phyloP scores from a whole-genome alignment of 2,113 vertebrate genomes.

The Gambusia affinis region DNA sequence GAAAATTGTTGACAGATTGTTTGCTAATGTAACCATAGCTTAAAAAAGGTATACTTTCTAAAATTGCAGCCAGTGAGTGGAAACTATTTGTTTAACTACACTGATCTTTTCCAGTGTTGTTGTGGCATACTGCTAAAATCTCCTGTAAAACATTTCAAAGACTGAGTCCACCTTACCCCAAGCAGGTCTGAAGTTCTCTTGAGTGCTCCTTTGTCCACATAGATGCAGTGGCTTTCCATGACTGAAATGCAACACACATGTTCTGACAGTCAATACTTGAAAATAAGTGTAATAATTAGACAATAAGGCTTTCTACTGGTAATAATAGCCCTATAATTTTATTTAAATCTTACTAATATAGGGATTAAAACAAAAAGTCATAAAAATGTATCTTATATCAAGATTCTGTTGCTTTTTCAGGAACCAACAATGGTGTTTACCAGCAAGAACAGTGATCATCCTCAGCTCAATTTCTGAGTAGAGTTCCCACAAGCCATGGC shows the following conservation, averaged over 20 bases:
- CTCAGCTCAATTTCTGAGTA: conserved; percentile 87
- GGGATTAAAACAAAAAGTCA: neutral
- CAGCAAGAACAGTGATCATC: conserved; percentile 90
- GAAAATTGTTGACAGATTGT: neutral
- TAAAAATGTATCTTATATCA: neutral
- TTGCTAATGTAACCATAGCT: neutral
- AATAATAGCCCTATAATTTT: neutral
- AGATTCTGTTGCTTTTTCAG: neutral
- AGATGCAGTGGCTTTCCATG: conserved; percentile 88
- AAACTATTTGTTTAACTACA: too few species aligned
- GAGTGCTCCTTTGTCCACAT: conserved; percentile 85
- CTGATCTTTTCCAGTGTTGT: neutral
- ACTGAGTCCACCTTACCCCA: conserved; percentile 76
- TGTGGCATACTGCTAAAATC: neutral
- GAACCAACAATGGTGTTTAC: conserved; percentile 64
- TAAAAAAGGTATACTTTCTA: too few species aligned
- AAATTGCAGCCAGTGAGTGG: too few species aligned
- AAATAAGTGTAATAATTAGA: neutral
- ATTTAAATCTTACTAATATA: neutral
- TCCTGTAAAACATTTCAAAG: neutral
- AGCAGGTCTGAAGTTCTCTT: conserved; percentile 87
- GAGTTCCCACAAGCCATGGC: conserved; percentile 85
- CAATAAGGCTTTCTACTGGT: neutral
- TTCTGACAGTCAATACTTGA: neutral
- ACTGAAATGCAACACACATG: conserved; percentile 71